Conservation (phyloP, 1,140 invertebrate genomes). For the Nasonia giraulti region DNA sequence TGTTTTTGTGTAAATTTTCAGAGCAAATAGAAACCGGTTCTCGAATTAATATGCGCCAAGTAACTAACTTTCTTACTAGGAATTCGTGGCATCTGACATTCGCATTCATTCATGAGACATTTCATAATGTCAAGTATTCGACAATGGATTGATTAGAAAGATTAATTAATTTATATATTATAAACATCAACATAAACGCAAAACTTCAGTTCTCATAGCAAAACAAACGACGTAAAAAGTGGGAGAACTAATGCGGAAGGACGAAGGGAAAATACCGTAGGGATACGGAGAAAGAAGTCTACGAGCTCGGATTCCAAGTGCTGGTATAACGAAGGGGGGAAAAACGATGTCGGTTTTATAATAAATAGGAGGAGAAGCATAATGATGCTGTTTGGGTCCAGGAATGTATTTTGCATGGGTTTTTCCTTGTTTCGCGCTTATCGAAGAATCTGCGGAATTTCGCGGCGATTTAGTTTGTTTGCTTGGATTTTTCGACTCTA, state of each 20-base stretch:
- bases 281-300: conserved; percentile 7
- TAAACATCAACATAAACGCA: no score
- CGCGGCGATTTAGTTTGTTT: neutral
- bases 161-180: no score
- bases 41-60: neutral
- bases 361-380: conserved; percentile 15
- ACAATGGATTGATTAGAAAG: no score
- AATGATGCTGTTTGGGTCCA: conserved; percentile 26
- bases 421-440: conserved; percentile 1
- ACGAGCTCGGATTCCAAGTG: conserved; percentile 1
- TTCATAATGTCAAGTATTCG: neutral
- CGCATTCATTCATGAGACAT: neutral
- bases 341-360: conserved; percentile 34
- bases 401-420: conserved; percentile 22
- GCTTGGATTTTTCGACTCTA: neutral
- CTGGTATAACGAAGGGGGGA: neutral
- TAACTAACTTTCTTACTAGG: neutral
- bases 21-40: neutral
- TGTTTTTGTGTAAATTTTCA: neutral
- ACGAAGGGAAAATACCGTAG: neutral
- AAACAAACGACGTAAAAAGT: conserved; percentile 17
- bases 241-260: conserved; percentile 39
- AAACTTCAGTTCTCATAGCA: neutral
- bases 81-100: neutral
- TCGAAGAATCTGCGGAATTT: conserved; percentile 17